A percentile compares a stretch with the other conserved stretches of the same genome.
Conservation (phyloP, 1,140 invertebrate genomes). For the Drosophila mayri region DNA sequence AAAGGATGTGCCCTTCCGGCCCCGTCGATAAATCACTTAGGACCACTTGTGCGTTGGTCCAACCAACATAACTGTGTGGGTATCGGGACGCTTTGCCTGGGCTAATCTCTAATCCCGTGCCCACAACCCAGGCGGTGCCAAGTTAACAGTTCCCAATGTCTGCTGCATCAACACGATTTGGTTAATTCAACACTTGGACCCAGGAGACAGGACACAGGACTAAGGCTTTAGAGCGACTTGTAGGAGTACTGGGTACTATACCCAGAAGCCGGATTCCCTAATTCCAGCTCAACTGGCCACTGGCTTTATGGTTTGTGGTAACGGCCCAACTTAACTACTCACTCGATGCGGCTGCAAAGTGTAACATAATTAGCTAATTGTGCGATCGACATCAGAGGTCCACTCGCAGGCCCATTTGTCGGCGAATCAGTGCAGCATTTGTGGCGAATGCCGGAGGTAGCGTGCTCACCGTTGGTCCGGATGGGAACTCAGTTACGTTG, state of each 20-base stretch:
- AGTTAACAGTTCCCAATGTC: background rate
- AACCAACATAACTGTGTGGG: background rate
- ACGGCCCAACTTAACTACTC: conserved; percentile 26
- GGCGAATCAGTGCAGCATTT: conserved; percentile 12
- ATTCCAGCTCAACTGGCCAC: conserved; percentile 26
- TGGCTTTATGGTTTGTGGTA: conserved; percentile 24
- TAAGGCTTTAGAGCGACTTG: background rate
- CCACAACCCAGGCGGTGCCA: background rate
- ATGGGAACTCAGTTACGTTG: conserved; percentile 16
- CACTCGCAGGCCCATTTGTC: conserved; percentile 2
- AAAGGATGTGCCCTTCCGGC: conserved; percentile 21
- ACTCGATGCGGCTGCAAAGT: conserved; percentile 6
- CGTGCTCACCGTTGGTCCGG: conserved; percentile 42
- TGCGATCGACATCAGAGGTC: conserved; percentile 22
- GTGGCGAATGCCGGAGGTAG: background rate
- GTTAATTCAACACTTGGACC: background rate
- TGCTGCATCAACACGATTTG: background rate
- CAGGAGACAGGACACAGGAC: too few relatives aligned
- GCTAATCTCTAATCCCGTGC: background rate
- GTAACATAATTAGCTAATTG: conserved; percentile 60
- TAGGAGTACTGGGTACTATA: too few relatives aligned
- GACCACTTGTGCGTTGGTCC: conserved; percentile 6
- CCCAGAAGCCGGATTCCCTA: background rate
- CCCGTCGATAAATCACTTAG: conserved; percentile 42
- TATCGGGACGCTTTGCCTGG: background rate